phyloP scores from a whole-genome alignment of 2,888 invertebrate species.

The Allygus modestus region DNA sequence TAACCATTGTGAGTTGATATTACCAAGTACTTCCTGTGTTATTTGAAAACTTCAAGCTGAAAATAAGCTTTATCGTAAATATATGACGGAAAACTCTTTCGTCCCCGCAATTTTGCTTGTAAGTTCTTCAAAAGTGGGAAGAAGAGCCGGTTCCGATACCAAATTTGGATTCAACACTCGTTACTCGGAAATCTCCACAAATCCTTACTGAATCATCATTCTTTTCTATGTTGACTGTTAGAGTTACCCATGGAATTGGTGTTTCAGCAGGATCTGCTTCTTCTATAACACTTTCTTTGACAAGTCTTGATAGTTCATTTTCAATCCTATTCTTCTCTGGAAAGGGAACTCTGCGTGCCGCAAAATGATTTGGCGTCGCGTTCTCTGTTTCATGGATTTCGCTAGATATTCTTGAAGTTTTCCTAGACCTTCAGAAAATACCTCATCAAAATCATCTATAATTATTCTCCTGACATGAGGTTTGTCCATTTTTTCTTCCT shows the following conservation, averaged over 20 bases:
- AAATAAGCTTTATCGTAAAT: slow-evolving; percentile 11
- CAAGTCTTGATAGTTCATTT: slow-evolving; percentile 20
- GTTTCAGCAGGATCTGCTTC: slow-evolving; percentile 2
- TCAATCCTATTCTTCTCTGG: slow-evolving; percentile 16
- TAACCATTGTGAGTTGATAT: slow-evolving; percentile 17
- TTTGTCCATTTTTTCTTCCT: background rate
- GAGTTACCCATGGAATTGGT: slow-evolving; percentile 1
- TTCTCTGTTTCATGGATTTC: background rate
- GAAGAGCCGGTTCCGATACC: background rate
- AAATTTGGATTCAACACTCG: slow-evolving; percentile 24
- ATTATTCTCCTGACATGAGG: background rate
- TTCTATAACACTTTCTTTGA: slow-evolving; percentile 20
- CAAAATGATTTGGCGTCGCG: background rate
- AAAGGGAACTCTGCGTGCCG: slow-evolving; percentile 28
- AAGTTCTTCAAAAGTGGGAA: slow-evolving; percentile 31
- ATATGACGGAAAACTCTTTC: slow-evolving; percentile 8
- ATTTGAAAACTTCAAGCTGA: background rate
- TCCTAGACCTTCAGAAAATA: slow-evolving; percentile 25
- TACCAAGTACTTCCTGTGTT: slow-evolving; percentile 26
- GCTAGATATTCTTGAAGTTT: background rate
- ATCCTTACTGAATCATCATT: background rate
- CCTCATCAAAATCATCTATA: background rate
- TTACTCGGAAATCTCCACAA: slow-evolving; percentile 41
- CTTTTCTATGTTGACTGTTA: too few relatives aligned
- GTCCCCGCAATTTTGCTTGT: background rate